Base-by-base conservation (phyloP, 2,113 vertebrate species). In the Cochlearius cochlearius region DNA sequence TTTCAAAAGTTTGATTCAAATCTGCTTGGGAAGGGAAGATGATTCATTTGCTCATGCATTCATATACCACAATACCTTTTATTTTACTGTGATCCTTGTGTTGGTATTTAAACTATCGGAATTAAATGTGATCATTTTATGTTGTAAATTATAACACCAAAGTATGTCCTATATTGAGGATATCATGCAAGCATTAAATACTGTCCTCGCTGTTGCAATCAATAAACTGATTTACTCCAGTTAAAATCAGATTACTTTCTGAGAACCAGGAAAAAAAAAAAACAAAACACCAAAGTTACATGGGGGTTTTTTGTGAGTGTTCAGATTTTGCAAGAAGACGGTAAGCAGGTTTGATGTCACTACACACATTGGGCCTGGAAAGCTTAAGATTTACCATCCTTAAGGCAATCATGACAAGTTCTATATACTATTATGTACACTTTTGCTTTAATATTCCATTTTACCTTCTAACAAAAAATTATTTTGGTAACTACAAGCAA, bases 281-380 rank as follows among this genome's bases (percentile, higher is more conserved):
- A 8, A 8, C 7, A 43, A 43, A 43, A 5, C 15, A 15, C 11
- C 47, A 29, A 21, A 49, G 3, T 19, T n/a, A 38, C 7, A 4
- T 23, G 15, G 9, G 16, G 0, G 2, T 13, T 13, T 25, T 53
- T 50, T 36, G 5, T 23, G 2, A 19, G 4, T 36, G 16, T 83
- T 59, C 41, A 88, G 30, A 63, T 63, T 63, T 83, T 75, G 16
- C 19, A 72, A 67, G 75, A 49, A 34, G 20, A 22, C 12, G 5
- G 30, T 38, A 66, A 74, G 10, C 13, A 20, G 2, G 0, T n/a
- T 68, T 81, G 34, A 47, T 76, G 12, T 36, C 21, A 52, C 21
- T 79, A 32, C 4, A 75, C 29, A 34, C 6, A 47, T 10, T 8
- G 5, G 4, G 5, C 13, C 25, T 27, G 12, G 23, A 60, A 71